Percentiles rank a stretch among this genome's conserved stretches.
Evolutionary conservation across 2,888 invertebrate genomes (phyloP).

Genomic region (Apamea sordens): DNA sequence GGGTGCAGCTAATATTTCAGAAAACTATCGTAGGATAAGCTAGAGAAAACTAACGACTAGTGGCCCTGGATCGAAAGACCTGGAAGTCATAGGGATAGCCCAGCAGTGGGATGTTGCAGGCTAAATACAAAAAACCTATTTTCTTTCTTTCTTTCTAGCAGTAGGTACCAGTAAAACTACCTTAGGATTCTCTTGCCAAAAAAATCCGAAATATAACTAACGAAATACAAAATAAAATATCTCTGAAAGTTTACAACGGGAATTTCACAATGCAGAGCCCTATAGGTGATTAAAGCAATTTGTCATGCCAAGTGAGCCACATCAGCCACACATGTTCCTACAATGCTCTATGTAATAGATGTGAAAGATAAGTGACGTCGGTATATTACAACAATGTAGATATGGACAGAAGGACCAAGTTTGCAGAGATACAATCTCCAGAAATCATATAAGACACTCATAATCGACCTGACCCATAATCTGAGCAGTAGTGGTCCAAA

Average conservation of each 20-base stretch:
- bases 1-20: background rate
- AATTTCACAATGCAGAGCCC: conserved; percentile 31
- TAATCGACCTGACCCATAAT: too few species aligned
- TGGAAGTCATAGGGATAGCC: background rate
- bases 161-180: background rate
- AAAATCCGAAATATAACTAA: background rate
- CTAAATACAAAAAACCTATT: too few species aligned
- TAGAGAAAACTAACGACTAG: background rate
- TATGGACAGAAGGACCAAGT: too few species aligned
- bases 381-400: background rate
- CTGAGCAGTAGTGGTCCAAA: too few species aligned
- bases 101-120: background rate
- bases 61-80: background rate
- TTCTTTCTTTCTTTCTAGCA: too few species aligned
- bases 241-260: background rate
- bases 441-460: too few species aligned
- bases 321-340: conserved; percentile 49
- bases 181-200: too few species aligned
- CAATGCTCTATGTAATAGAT: conserved; percentile 63
- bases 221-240: background rate
- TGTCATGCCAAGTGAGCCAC: conserved; percentile 59
- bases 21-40: background rate
- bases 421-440: too few species aligned
- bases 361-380: conserved; percentile 38
- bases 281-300: conserved; percentile 63